Conservation (phyloP, 2,888 invertebrate genomes). For the Calephelis perditalis region DNA sequence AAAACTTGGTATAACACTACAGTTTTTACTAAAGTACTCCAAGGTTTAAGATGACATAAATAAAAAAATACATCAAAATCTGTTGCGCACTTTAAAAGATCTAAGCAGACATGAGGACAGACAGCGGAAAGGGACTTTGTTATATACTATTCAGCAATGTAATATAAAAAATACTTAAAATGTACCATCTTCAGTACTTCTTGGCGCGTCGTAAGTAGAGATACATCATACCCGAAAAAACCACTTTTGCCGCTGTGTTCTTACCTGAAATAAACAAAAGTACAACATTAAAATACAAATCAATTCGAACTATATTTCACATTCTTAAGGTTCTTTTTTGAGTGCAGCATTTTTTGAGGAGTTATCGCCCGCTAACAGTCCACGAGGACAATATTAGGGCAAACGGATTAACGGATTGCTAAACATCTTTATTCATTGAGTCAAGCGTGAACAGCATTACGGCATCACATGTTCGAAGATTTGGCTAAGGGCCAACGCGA, state of each 20-base stretch:
- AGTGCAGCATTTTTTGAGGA: background rate
- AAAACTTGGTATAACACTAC: too few species aligned
- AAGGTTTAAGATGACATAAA: background rate
- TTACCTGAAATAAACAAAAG: conserved; percentile 29
- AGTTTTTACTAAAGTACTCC: background rate
- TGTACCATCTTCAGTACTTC: too few species aligned
- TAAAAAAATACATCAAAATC: too few species aligned
- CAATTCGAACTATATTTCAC: conserved; percentile 23
- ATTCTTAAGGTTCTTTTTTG: background rate
- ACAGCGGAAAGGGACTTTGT: too few species aligned
- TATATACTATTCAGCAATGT: too few species aligned
- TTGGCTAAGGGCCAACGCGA: too few species aligned
- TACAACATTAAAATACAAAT: background rate
- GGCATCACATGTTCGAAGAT: background rate
- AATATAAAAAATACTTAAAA: too few species aligned
- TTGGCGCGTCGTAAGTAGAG: too few species aligned
- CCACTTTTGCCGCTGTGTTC: conserved; percentile 11
- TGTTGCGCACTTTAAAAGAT: too few species aligned
- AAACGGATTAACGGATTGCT: conserved; percentile 34
- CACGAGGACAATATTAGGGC: conserved; percentile 38
- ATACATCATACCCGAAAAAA: background rate
- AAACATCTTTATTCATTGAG: conserved; percentile 26
- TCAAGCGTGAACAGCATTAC: conserved; percentile 26
- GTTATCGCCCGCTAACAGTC: conserved; percentile 20
- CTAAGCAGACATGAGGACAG: too few species aligned